phyloP scores from a whole-genome alignment of 2,888 invertebrate genomes.

The Chouioia cunea region DNA sequence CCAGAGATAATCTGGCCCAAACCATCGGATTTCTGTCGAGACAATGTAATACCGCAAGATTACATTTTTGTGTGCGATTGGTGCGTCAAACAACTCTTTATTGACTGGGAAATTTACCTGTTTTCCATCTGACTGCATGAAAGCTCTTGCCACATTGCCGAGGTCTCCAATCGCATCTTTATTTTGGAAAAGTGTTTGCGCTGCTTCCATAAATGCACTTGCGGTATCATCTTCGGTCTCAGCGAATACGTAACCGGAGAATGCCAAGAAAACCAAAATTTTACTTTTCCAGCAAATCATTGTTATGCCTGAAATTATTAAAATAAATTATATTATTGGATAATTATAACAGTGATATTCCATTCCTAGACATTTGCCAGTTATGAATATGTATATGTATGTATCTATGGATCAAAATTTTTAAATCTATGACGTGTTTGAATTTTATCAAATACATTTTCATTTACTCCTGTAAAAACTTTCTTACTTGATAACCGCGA shows the following conservation, averaged over 20 bases:
- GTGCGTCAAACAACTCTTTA: too few relatives aligned
- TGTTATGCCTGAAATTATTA: slow-evolving; percentile 10
- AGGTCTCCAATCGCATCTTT: slow-evolving; percentile 73
- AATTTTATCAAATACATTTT: too few relatives aligned
- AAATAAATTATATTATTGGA: too few relatives aligned
- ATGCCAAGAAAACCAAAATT: slow-evolving; percentile 51
- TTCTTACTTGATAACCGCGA: too few relatives aligned
- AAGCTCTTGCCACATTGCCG: slow-evolving; percentile 76
- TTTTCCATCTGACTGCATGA: slow-evolving; percentile 79
- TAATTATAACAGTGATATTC: too few relatives aligned
- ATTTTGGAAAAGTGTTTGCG: slow-evolving; percentile 77
- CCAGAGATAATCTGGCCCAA: slow-evolving; percentile 64
- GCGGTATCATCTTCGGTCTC: slow-evolving; percentile 69
- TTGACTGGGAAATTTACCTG: slow-evolving; percentile 62
- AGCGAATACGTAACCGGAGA: slow-evolving; percentile 53
- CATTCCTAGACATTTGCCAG: too few relatives aligned
- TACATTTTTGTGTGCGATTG: too few relatives aligned
- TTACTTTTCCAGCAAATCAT: slow-evolving; percentile 31
- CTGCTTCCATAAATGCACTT: slow-evolving; percentile 78
- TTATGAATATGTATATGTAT: too few relatives aligned
- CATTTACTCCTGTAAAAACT: too few relatives aligned
- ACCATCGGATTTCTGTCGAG: slow-evolving; percentile 53
- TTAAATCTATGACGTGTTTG: too few relatives aligned
- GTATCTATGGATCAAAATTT: too few relatives aligned
- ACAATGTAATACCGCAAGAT: slow-evolving; percentile 51